A percentile compares a stretch with the other conserved stretches of the same genome.
These are phyloP conservation scores for Mesoclemmys tuberculata DNA, from an alignment of 2,113 vertebrate genomes.

Conservation along the genomic window DNA sequence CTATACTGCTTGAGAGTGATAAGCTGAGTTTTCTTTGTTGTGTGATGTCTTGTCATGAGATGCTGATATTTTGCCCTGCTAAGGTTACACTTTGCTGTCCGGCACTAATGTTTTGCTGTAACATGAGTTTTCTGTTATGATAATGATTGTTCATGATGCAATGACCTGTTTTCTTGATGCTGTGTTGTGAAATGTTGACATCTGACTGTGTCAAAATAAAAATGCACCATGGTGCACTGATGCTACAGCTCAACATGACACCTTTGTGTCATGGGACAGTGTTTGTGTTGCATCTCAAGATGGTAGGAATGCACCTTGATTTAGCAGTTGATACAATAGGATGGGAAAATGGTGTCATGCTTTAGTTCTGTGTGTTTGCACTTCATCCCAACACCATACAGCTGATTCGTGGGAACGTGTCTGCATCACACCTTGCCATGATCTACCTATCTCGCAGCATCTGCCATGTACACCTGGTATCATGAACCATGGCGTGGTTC, in stretches of 20 bases:
- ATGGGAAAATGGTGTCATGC: background rate
- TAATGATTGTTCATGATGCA: background rate
- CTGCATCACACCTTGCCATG: background rate
- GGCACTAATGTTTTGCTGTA: background rate
- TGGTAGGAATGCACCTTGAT: background rate
- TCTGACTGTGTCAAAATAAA: background rate
- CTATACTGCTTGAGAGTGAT: background rate
- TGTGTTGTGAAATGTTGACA: background rate
- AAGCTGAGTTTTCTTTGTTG: background rate
- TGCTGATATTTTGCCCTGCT: background rate
- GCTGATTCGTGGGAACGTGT: background rate
- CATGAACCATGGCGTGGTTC: no score
- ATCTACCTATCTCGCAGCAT: background rate
- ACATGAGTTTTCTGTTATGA: background rate
- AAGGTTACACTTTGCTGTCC: background rate
- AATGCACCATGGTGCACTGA: background rate
- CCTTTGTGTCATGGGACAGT: background rate
- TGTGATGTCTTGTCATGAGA: background rate
- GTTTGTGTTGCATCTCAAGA: background rate
- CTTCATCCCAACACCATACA: background rate
- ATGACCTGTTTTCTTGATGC: no score
- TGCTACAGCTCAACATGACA: background rate
- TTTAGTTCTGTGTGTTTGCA: no score
- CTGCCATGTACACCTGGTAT: background rate
- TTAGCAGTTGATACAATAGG: background rate